Percentiles rank a stretch among this genome's conserved stretches.
Evolutionary conservation across 2,113 vertebrate genomes (phyloP).

Genomic region (Forbesichthys papilliferus): DNA sequence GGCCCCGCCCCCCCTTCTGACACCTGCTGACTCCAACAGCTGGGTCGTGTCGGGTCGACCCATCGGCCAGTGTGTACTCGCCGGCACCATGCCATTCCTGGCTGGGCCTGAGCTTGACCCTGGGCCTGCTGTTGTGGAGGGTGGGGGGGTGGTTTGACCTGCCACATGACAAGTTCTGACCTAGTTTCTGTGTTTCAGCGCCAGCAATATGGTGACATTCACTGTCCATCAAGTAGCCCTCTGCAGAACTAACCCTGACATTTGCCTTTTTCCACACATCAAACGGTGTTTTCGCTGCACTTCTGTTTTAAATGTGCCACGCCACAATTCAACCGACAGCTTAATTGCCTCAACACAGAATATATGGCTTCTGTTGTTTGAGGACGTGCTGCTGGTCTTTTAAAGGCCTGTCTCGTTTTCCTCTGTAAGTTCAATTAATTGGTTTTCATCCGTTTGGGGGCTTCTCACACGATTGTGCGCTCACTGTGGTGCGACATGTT

Average conservation of each 20-base stretch:
- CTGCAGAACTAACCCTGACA: constrained; percentile 28
- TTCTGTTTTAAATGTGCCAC: constrained; percentile 1
- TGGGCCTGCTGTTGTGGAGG: constrained; percentile 13
- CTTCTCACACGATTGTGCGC: too few species aligned
- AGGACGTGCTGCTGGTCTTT: too few species aligned
- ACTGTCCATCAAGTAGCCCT: constrained; percentile 34
- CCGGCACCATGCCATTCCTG: not conserved
- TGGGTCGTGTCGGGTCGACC: not conserved
- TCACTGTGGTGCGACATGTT: too few species aligned
- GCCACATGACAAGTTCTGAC: constrained; percentile 28
- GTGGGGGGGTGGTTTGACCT: constrained; percentile 28
- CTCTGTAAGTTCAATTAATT: too few species aligned
- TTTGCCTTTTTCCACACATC: constrained; percentile 37
- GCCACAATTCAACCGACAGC: too few species aligned
- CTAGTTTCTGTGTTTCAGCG: constrained; percentile 29
- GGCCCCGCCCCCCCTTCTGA: constrained; percentile 31
- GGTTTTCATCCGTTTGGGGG: too few species aligned
- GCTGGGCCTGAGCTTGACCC: constrained; percentile 20
- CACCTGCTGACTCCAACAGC: constrained; percentile 28
- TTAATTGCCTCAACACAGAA: too few species aligned
- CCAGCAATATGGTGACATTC: constrained; percentile 47
- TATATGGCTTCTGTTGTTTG: too few species aligned
- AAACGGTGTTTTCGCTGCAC: constrained; percentile 29
- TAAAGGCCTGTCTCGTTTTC: too few species aligned
- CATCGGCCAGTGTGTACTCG: constrained; percentile 31